These are phyloP conservation scores for Urosaurus nigricauda DNA, from an alignment of 2,797 vertebrate genomes.

Conservation along the genomic window DNA sequence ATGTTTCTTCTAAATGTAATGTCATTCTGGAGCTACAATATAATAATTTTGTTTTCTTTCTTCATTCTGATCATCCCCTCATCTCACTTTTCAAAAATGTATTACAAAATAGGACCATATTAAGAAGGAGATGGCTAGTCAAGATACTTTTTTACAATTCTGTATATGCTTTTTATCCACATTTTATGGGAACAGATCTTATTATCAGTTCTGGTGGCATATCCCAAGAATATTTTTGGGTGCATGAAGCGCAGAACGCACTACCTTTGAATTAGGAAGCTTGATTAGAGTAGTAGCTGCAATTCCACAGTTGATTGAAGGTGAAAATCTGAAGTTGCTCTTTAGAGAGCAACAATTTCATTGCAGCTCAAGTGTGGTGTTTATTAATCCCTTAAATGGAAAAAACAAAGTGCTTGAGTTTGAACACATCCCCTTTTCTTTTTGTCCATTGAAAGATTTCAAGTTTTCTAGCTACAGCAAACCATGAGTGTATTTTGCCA, in stretches of 20 bases:
- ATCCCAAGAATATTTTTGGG: slow-evolving; percentile 46
- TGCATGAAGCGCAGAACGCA: slow-evolving; percentile 23
- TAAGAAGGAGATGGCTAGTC: slow-evolving; percentile 29
- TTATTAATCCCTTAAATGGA: slow-evolving; percentile 76
- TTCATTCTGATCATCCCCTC: neutral
- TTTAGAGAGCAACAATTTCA: slow-evolving; percentile 21
- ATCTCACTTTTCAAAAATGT: neutral
- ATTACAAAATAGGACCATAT: slow-evolving; percentile 42
- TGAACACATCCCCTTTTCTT: neutral
- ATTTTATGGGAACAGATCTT: neutral
- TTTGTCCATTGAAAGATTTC: slow-evolving; percentile 54
- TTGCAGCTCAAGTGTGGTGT: slow-evolving; percentile 28
- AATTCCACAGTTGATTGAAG: neutral
- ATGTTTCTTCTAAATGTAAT: slow-evolving; percentile 12
- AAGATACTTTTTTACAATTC: neutral
- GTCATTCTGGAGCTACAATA: neutral
- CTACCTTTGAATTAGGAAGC: slow-evolving; percentile 34
- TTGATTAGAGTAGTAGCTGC: slow-evolving; percentile 45
- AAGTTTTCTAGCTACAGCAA: slow-evolving; percentile 74
- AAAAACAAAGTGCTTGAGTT: slow-evolving; percentile 44
- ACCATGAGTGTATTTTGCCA: slow-evolving; percentile 35
- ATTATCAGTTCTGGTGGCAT: slow-evolving; percentile 11
- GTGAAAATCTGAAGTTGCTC: neutral
- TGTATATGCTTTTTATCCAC: neutral
- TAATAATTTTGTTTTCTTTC: slow-evolving; percentile 1